phyloP scores from a whole-genome alignment of 1,140 invertebrate species.

The Epicauta chinensis region DNA sequence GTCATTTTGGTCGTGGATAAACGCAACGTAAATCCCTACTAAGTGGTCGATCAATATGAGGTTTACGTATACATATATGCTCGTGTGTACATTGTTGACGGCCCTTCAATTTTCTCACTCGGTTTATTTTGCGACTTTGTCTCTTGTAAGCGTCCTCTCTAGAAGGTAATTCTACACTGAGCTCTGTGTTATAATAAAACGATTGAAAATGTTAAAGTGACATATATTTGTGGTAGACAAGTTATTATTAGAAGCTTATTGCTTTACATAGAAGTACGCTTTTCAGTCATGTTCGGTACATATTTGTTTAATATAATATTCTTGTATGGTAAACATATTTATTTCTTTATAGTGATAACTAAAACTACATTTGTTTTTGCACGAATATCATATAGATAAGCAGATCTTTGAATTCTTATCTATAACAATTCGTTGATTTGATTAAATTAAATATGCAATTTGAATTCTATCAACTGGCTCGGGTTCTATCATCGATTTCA shows the following conservation, averaged over 20 bases:
- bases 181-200: background rate
- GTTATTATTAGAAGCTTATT: constrained; percentile 8
- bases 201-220: background rate
- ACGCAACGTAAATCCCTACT: too few relatives aligned
- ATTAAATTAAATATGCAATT: too few relatives aligned
- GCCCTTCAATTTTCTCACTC: too few relatives aligned
- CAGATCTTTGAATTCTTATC: constrained; percentile 8
- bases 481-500: too few relatives aligned
- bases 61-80: too few relatives aligned
- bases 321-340: background rate
- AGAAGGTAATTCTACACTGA: background rate
- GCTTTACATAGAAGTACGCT: background rate
- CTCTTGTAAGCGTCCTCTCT: background rate
- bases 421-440: background rate
- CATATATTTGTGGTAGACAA: constrained; percentile 2
- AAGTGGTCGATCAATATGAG: too few relatives aligned
- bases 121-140: too few relatives aligned
- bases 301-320: background rate
- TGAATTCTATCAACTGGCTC: too few relatives aligned
- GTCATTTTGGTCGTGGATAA: too few relatives aligned
- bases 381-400: constrained; percentile 5
- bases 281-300: constrained; percentile 10
- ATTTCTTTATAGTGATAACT: constrained; percentile 1
- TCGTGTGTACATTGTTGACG: too few relatives aligned
- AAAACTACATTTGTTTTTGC: background rate